Evolutionary conservation across 1,140 invertebrate genomes (phyloP).

Genomic region (Onthophagus taurus): DNA sequence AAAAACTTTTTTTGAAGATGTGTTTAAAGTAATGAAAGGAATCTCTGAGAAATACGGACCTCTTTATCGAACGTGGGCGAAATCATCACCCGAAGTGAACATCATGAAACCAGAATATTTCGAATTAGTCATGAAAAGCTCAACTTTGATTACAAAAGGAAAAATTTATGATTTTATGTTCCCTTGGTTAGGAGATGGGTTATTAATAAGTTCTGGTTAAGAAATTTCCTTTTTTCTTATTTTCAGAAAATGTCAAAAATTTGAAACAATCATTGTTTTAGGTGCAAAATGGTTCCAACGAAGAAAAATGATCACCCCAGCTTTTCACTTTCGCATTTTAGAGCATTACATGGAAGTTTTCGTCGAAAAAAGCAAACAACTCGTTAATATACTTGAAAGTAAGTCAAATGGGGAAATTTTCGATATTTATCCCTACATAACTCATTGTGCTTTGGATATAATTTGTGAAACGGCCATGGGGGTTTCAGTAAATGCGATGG

Average conservation of each 20-base stretch:
- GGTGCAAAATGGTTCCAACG: constrained; percentile 64
- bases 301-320: constrained; percentile 72
- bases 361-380: constrained; percentile 10
- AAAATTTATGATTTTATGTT: constrained; percentile 3
- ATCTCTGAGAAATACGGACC: too few species aligned
- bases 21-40: too few species aligned
- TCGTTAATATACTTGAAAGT: constrained; percentile 47
- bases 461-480: constrained; percentile 42
- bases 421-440: constrained; percentile 45
- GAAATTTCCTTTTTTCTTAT: neutral
- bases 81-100: neutral
- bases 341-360: constrained; percentile 65
- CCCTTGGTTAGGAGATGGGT: constrained; percentile 10
- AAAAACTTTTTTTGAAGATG: too few species aligned
- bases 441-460: constrained; percentile 57
- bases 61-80: neutral
- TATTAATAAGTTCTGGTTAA: constrained; percentile 10
- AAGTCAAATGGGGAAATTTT: constrained; percentile 50
- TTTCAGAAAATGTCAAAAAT: neutral
- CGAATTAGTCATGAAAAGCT: neutral
- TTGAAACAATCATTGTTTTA: constrained; percentile 10
- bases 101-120: neutral
- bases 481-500: neutral
- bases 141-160: constrained; percentile 7
- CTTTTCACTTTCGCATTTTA: constrained; percentile 81